Evolutionary conservation across 2,888 invertebrate genomes (phyloP).

Genomic region (Mamestra brassicae): DNA sequence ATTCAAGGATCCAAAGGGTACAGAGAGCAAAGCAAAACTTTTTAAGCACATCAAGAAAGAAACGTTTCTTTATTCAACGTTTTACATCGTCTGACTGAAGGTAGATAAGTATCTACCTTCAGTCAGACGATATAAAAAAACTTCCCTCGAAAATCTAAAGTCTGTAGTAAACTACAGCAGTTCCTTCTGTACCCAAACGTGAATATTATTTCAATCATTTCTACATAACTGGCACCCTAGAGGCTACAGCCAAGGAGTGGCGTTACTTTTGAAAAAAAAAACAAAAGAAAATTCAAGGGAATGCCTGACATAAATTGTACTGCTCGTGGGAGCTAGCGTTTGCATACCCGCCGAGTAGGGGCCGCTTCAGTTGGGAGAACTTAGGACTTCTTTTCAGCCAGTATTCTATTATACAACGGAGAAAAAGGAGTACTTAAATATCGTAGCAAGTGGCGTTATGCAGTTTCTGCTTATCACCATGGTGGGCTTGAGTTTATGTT

Average conservation of each 20-base stretch:
- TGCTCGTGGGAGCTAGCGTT: conserved; percentile 86
- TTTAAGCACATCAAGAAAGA: neutral
- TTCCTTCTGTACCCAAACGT: conserved; percentile 24
- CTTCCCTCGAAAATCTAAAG: conserved; percentile 8
- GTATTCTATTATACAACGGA: neutral
- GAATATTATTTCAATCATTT: conserved; percentile 65
- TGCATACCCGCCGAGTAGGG: conserved; percentile 85
- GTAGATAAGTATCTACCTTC: neutral
- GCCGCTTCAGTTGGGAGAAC: conserved; percentile 37
- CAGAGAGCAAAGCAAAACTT: no score
- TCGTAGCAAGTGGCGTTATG: no score
- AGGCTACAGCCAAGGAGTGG: conserved; percentile 74
- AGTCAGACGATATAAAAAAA: neutral
- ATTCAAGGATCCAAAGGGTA: no score
- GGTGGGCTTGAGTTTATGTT: no score
- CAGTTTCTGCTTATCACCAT: neutral
- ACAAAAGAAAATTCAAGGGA: conserved; percentile 88
- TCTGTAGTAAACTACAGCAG: conserved; percentile 18
- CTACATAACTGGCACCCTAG: conserved; percentile 59
- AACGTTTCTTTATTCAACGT: neutral
- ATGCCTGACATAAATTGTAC: conserved; percentile 89
- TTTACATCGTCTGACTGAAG: no score
- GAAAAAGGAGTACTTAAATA: neutral
- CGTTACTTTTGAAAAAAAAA: conserved; percentile 82
- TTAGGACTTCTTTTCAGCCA: neutral